phyloP scores from a whole-genome alignment of 2,888 invertebrate genomes.

The Hyles lineata region DNA sequence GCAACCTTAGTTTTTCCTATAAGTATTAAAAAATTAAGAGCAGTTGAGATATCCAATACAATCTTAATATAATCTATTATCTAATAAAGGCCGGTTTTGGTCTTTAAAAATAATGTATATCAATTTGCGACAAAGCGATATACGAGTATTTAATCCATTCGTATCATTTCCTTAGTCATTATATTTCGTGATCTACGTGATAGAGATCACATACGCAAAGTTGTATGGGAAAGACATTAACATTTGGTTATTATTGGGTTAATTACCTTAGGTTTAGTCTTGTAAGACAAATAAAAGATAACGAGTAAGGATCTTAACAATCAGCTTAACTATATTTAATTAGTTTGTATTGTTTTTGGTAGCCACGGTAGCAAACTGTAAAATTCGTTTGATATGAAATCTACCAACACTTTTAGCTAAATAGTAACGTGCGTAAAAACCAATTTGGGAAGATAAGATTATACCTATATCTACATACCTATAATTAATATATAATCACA shows the following conservation, averaged over 20 bases:
- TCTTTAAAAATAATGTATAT: conserved; percentile 27
- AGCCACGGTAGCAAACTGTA: too few species aligned
- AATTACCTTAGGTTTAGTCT: conserved; percentile 3
- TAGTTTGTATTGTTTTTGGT: not conserved
- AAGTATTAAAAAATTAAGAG: not conserved
- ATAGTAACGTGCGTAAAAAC: not conserved
- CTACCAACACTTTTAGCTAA: not conserved
- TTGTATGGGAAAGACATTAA: not conserved
- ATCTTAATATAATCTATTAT: not conserved
- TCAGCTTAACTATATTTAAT: conserved; percentile 1
- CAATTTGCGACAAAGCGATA: conserved; percentile 30
- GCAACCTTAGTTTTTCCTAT: not conserved
- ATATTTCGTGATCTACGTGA: conserved; percentile 64
- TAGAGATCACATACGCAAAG: conserved; percentile 61
- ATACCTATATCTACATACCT: not conserved
- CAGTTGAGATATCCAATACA: not conserved
- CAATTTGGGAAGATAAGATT: not conserved
- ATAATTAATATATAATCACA: too few species aligned
- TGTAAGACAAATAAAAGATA: not conserved
- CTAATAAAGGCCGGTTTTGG: conserved; percentile 7
- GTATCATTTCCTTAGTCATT: conserved; percentile 53
- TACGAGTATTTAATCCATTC: conserved; percentile 45
- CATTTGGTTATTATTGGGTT: not conserved
- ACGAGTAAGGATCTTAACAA: not conserved
- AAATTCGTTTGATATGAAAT: conserved; percentile 7